Evolutionary conservation across 2,113 vertebrate species (phyloP).

Genomic region (Rhabdomys dilectus): DNA sequence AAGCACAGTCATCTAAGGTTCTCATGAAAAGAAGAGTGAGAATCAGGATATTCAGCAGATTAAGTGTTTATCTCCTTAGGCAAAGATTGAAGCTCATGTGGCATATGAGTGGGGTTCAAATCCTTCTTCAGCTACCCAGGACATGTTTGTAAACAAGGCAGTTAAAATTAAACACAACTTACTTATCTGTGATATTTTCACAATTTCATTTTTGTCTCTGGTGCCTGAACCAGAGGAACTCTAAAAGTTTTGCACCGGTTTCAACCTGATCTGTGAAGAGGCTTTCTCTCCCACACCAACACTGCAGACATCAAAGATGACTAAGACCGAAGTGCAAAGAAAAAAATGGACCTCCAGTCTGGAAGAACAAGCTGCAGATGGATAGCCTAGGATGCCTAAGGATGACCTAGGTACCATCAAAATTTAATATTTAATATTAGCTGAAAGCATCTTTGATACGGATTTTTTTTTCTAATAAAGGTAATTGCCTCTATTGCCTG

Average conservation of each 20-base stretch:
- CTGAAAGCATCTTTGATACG: background rate
- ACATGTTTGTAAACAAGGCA: slow-evolving; percentile 60
- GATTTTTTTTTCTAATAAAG: background rate
- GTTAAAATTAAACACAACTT: slow-evolving; percentile 37
- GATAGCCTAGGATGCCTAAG: no score
- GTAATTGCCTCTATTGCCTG: background rate
- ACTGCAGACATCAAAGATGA: background rate
- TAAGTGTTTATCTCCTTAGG: slow-evolving; percentile 67
- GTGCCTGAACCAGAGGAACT: slow-evolving; percentile 5
- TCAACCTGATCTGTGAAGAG: background rate
- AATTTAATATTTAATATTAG: background rate
- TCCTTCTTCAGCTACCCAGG: slow-evolving; percentile 63
- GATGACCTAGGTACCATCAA: no score
- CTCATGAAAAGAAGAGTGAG: slow-evolving; percentile 33
- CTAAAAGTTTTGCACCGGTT: slow-evolving; percentile 40
- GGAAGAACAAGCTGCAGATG: background rate
- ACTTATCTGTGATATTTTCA: slow-evolving; percentile 41
- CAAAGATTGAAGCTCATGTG: slow-evolving; percentile 65
- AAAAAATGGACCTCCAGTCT: background rate
- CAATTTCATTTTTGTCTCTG: slow-evolving; percentile 51
- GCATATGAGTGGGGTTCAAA: slow-evolving; percentile 55
- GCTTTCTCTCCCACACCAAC: background rate
- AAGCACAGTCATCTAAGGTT: background rate
- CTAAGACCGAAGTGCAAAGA: background rate
- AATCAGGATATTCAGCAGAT: slow-evolving; percentile 51